phyloP scores from a whole-genome alignment of 2,888 invertebrate species.

The Cataglyphis rosenhaueri region DNA sequence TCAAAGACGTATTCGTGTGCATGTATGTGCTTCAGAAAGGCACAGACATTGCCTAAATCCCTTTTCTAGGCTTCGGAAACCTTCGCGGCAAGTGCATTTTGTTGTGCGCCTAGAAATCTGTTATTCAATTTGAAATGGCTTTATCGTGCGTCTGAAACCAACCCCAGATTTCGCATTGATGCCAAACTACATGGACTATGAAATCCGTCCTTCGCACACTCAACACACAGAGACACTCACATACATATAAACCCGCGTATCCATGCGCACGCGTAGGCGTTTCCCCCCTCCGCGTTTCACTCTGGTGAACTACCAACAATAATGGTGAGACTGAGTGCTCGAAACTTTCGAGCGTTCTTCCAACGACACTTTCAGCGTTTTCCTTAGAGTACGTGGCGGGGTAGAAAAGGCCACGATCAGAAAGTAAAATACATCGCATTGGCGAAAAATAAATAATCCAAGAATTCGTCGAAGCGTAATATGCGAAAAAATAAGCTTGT shows the following conservation, averaged over 20 bases:
- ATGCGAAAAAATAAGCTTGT: background rate
- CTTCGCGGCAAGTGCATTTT: conserved; percentile 77
- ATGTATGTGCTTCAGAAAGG: conserved; percentile 57
- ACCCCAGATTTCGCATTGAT: conserved; percentile 75
- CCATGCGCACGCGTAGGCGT: background rate
- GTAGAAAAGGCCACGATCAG: conserved; percentile 50
- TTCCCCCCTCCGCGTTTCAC: conserved; percentile 42
- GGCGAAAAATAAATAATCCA: conserved; percentile 48
- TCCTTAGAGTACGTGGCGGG: conserved; percentile 32
- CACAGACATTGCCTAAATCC: conserved; percentile 70
- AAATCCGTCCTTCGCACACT: conserved; percentile 67
- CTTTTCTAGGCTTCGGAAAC: conserved; percentile 71
- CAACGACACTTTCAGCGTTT: conserved; percentile 66
- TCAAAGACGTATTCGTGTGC: background rate
- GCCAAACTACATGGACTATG: conserved; percentile 76
- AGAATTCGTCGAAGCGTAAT: background rate
- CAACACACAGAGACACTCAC: conserved; percentile 53
- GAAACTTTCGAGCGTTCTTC: conserved; percentile 59
- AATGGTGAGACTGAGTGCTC: conserved; percentile 64
- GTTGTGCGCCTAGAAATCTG: conserved; percentile 77
- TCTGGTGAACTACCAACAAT: conserved; percentile 59
- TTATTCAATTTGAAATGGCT: conserved; percentile 77
- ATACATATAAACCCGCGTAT: conserved; percentile 10
- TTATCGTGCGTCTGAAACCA: conserved; percentile 74
- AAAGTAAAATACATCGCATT: conserved; percentile 49